These are phyloP conservation scores for Drosophila burlai DNA, from an alignment of 1,140 invertebrate genomes.

Conservation along the genomic window DNA sequence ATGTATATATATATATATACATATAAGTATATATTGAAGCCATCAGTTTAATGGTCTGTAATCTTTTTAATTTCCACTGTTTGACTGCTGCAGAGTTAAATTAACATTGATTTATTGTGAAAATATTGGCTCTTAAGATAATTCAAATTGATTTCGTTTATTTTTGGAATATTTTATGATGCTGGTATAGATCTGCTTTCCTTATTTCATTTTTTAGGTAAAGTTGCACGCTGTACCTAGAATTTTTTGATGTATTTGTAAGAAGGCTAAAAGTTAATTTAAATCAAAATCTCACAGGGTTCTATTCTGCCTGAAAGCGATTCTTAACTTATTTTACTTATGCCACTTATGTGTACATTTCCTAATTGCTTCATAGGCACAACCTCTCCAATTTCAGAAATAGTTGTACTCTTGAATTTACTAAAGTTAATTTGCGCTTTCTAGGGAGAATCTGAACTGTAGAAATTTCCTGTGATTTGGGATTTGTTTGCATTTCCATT, in stretches of 20 bases:
- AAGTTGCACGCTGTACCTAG: neutral
- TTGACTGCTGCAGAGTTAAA: neutral
- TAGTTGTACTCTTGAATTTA: slow-evolving; percentile 3
- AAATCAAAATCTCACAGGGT: too few species aligned
- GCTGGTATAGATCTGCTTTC: neutral
- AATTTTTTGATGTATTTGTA: too few species aligned
- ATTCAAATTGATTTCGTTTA: neutral
- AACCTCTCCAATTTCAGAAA: slow-evolving; percentile 1
- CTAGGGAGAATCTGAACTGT: slow-evolving; percentile 29
- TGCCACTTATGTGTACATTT: neutral
- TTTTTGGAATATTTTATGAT: neutral
- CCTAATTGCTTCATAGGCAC: neutral
- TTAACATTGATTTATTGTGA: slow-evolving; percentile 14
- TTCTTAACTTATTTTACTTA: neutral
- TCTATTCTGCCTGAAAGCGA: neutral
- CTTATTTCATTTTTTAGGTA: neutral
- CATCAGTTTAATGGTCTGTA: slow-evolving; percentile 29
- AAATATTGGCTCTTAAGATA: slow-evolving; percentile 9
- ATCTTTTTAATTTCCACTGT: slow-evolving; percentile 9
- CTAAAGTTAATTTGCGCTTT: slow-evolving; percentile 20
- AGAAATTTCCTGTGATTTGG: slow-evolving; percentile 18
- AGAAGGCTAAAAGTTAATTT: too few species aligned
- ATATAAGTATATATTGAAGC: slow-evolving; percentile 3
- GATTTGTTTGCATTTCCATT: slow-evolving; percentile 26
- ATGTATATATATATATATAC: neutral